Evolutionary conservation across 1,140 invertebrate species (phyloP), one percentile per base, ranked within the genome.

Genomic region (Brachionus rotundiformis): DNA sequence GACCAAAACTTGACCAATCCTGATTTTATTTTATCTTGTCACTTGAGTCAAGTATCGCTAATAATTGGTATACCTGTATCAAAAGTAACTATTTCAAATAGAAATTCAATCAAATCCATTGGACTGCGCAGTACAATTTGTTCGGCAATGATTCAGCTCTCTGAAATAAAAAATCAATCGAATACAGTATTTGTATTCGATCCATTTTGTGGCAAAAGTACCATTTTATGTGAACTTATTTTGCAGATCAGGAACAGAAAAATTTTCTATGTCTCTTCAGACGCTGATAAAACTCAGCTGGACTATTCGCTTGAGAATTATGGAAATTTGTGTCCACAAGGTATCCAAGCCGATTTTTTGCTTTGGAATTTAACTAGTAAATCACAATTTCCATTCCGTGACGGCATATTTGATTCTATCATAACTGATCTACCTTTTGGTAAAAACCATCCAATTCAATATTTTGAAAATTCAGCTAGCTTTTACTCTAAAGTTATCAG

Each of bases 141-240:
- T 25, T 73, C 68, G 23, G 19, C 36, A 25, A 44, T 73, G 68
- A 47, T 73, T 13, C 68, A 73, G 13, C 25, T 73, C 11, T 44
- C 39, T 8, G 68, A 44, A 47, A 33, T 68, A 7, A 33, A 36
- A 68, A 36, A 68, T 19, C n/a, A 16, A 31, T 27, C 19, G 13
- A 41, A 73, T 11, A 25, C 16, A 23, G 1, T 11, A 4, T 11
- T 73, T 10, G 36, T 73, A 4, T 27, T 47, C n/a, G 68, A 73
- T 44, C 68, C 68, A 27, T 73, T 73, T 73, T 73, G 68, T 44
- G 68, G 68, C 13, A 73, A 73, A 27, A 73, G 39, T 25, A 73
- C 68, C 13, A 73, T 73, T 47, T 41, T 73, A 29, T 19, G 36
- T 44, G 68, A 73, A 27, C n/a, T 73, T 36, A 19, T 68, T 11